Evolutionary conservation across 2,888 invertebrate species (phyloP), one percentile per base, ranked within the genome.

Genomic region (Spialia ferax): DNA sequence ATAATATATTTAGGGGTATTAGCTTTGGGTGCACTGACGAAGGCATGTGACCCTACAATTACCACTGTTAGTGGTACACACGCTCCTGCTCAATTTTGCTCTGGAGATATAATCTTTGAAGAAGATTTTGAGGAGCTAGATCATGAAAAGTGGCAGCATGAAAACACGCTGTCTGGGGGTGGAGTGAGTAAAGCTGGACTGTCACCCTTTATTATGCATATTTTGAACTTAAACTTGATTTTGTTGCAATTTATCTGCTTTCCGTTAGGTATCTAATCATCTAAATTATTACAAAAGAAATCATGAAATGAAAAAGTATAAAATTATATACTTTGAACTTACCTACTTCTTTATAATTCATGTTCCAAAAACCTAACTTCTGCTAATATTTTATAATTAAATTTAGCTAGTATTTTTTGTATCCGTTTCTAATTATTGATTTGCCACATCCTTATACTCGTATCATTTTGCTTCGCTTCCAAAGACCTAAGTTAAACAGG

Each of bases 161-260:
- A 96, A 81, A 93, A 94, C 71, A 95, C 95, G 1, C 83, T 96
- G 22, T 84, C 91, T 29, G 96, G 95, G 7, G 95, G 95, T 70
- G 96, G 95, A 56, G 95, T 95, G 81, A 91, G 95, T 86, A 75
- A 42, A 54, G 55, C 32, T 38, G 38, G 56, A 38, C 35, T 57
- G 3, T 26, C 26, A 26, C 3, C 5, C 26, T n/a, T n/a, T n/a
- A 26, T 2, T 26, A 26, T 2, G 26, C 5, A 26, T 4, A 26
- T n/a, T n/a, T n/a, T n/a, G n/a, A n/a, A n/a, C n/a, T 6, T 26
- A 26, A 26, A 29, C 29, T 7, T 29, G 29, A 29, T 8, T 29
- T 7, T 29, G 29, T 8, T 29, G 4, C 29, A 29, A 29, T 5
- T 29, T 29, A 29, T 29, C 29, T 29, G 1, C 29, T 29, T 3